These are phyloP conservation scores for Pelmatolapia mariae DNA, from an alignment of 2,113 vertebrate genomes.

Conservation along the genomic window DNA sequence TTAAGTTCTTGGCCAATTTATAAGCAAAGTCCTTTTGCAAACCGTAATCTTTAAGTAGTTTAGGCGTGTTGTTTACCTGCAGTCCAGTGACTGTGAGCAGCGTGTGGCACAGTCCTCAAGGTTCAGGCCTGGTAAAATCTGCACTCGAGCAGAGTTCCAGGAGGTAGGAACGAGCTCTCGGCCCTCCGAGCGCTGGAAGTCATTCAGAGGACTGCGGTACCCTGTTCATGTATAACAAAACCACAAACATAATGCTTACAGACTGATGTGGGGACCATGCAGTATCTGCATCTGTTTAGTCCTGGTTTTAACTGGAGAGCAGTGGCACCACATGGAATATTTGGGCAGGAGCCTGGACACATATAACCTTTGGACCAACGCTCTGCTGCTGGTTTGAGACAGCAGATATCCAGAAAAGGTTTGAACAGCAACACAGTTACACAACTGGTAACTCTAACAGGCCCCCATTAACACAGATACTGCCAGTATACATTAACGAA, in stretches of 20 bases:
- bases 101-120: slow-evolving; percentile 82
- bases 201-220: slow-evolving; percentile 83
- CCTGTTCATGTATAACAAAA: slow-evolving; percentile 62
- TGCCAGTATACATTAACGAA: not conserved
- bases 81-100: slow-evolving; percentile 74
- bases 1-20: not conserved
- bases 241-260: not conserved
- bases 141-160: slow-evolving; percentile 1
- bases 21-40: not conserved
- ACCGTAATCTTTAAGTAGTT: not conserved
- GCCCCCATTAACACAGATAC: not conserved
- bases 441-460: not conserved
- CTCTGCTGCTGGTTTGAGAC: not conserved
- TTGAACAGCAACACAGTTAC: not conserved
- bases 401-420: not conserved
- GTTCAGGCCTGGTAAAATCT: slow-evolving; percentile 40
- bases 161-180: slow-evolving; percentile 72
- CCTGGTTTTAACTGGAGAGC: not conserved
- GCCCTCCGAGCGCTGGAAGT: slow-evolving; percentile 87
- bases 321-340: slow-evolving; percentile 27
- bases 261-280: not conserved
- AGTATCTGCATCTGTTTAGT: not conserved
- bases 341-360: slow-evolving; percentile 40
- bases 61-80: slow-evolving; percentile 68
- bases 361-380: slow-evolving; percentile 65